A percentile compares a stretch with the other conserved stretches of the same genome.
Conservation (phyloP, 2,113 vertebrate species). For the Beaufortia kweichowensis region DNA sequence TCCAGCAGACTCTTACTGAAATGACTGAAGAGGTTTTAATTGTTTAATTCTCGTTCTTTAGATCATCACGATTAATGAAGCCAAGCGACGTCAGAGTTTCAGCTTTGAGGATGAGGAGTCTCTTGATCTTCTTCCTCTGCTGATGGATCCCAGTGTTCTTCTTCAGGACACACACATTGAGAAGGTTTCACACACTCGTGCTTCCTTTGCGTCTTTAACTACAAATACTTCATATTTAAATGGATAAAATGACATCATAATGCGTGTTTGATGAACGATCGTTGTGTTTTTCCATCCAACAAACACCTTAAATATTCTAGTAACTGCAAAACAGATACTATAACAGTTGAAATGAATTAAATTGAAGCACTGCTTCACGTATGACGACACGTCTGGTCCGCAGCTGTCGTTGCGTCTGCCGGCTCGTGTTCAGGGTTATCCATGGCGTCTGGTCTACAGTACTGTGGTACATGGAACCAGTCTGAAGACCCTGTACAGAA, state of each 20-base stretch:
- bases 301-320: too few relatives aligned
- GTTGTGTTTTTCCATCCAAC: too few relatives aligned
- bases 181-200: slow-evolving; percentile 79
- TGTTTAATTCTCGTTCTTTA: slow-evolving; percentile 63
- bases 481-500: slow-evolving; percentile 95
- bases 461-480: slow-evolving; percentile 91
- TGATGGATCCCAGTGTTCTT: slow-evolving; percentile 84
- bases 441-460: slow-evolving; percentile 89
- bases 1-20: too few relatives aligned
- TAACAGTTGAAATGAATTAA: too few relatives aligned
- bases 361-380: too few relatives aligned
- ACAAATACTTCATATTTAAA: too few relatives aligned
- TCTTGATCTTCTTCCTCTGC: slow-evolving; percentile 76
- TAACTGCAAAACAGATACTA: too few relatives aligned
- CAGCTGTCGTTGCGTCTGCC: slow-evolving; percentile 88
- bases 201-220: too few relatives aligned
- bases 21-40: too few relatives aligned
- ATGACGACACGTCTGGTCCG: neutral
- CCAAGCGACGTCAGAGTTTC: slow-evolving; percentile 89
- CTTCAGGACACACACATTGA: slow-evolving; percentile 90
- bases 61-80: slow-evolving; percentile 97
- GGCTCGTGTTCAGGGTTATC: slow-evolving; percentile 92
- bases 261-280: too few relatives aligned
- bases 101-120: slow-evolving; percentile 83
- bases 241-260: too few relatives aligned